phyloP scores from a whole-genome alignment of 1,140 invertebrate genomes.

The Aphelinus atriplicis region DNA sequence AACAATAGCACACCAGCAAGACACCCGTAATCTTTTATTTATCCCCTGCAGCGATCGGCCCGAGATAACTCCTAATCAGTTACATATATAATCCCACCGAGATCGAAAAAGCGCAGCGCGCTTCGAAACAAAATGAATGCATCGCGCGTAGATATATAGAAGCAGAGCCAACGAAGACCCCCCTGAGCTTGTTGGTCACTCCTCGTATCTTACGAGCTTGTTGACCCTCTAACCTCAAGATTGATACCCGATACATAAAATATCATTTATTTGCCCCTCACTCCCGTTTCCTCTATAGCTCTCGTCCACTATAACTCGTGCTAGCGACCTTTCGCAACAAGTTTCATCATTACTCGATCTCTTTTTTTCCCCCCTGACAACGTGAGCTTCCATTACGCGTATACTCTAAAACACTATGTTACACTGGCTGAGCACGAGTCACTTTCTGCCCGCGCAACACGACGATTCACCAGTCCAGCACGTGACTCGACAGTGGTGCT shows the following conservation, averaged over 20 bases:
- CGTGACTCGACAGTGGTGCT: no score
- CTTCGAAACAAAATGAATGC: no score
- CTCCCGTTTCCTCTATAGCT: background rate
- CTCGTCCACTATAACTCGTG: no score
- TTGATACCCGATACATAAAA: slow-evolving; percentile 14
- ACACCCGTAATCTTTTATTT: no score
- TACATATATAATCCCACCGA: background rate
- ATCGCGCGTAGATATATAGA: background rate
- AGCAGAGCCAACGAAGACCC: background rate
- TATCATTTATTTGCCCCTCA: slow-evolving; percentile 16
- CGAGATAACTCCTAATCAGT: background rate
- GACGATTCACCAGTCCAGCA: no score
- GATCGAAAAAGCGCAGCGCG: no score
- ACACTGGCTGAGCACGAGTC: no score
- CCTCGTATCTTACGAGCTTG: background rate
- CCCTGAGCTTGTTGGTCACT: slow-evolving; percentile 25
- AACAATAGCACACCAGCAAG: no score
- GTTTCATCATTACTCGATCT: slow-evolving; percentile 8
- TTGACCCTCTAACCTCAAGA: slow-evolving; percentile 34
- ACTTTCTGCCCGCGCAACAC: no score
- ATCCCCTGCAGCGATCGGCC: no score
- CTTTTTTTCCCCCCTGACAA: background rate
- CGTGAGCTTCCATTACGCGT: background rate
- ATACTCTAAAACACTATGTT: background rate
- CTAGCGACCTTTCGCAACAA: slow-evolving; percentile 2